Evolutionary conservation across 2,888 invertebrate genomes (phyloP), one percentile per base, ranked within the genome.

Genomic region (Folsomia candida): DNA sequence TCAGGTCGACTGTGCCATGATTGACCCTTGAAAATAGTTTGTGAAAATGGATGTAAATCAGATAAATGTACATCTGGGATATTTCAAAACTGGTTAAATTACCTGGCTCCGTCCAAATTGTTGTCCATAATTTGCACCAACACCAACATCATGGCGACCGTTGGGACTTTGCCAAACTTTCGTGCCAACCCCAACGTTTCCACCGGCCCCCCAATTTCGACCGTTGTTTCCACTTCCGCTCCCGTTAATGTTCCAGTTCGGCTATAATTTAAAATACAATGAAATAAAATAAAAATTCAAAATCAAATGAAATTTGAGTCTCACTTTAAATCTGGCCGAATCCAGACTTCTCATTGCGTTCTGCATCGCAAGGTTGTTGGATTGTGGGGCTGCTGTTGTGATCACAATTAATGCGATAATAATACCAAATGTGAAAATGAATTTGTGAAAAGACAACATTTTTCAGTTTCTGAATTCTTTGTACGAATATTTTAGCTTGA

Each of bases 141-240:
- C 72, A 9, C 74, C 76, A 28, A 75, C 58, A 6, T 71, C 58
- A 27, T 76, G 76, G n/a, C 75, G 51, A 6, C 73, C 61, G 37
- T 76, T 76, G 22, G 64, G 51, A 60, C 76, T 76, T 69, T 76
- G 65, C 70, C 71, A 76, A 3, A 68, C 74, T 37, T 74, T 76
- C 14, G 71, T 63, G 24, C 71, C 74, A 22, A 68, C 62, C 2
- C 73, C 73, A 2, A 68, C 68, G 62, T 71, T 73, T 2, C 69
- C 74, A 24, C 60, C 54, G 25, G 68, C 73, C n/a, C 68, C 69
- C 70, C 70, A 76, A 27, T 76, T 76, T 24, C 70, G 4, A 14
- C 62, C 68, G 47, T 75, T 73, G 27, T 75, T 73, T 28, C 76
- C 74, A 51, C 51, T 22, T 2, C 74, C 76, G 22, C 62, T 71